Evolutionary conservation across 2,113 vertebrate species (phyloP).

Genomic region (Lepidothrix coronata): DNA sequence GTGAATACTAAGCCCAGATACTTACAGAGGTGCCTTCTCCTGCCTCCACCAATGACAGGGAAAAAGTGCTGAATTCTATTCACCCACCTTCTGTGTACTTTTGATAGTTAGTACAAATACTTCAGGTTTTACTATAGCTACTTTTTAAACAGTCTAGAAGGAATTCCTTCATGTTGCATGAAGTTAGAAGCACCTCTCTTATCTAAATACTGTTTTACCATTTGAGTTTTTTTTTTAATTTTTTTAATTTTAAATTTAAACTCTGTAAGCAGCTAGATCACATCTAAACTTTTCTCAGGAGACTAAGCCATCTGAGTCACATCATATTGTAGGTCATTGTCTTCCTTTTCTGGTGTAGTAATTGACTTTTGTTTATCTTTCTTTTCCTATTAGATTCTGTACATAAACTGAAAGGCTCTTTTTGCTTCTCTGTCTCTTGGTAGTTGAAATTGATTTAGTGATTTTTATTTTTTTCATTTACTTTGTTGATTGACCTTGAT

Average conservation of each 20-base stretch:
- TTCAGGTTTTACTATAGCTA: background rate
- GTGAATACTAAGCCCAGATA: background rate
- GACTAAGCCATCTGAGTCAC: background rate
- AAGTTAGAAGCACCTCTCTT: background rate
- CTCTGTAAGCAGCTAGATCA: background rate
- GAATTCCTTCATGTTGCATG: background rate
- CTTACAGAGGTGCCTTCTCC: background rate
- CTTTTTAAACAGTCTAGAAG: background rate
- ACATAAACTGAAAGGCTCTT: background rate
- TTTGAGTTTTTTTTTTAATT: too few relatives aligned
- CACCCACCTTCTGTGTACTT: background rate
- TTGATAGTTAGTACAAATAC: background rate
- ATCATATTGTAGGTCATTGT: background rate
- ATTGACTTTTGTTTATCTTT: background rate
- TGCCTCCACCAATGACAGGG: background rate
- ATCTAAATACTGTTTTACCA: background rate
- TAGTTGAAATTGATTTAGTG: background rate
- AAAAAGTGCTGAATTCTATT: background rate
- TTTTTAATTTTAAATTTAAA: background rate
- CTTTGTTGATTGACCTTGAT: background rate
- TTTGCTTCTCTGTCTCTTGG: background rate
- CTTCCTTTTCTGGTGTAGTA: background rate
- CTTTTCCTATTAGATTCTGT: background rate
- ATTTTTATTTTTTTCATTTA: background rate
- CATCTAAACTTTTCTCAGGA: background rate